phyloP scores from a whole-genome alignment of 2,888 invertebrate genomes.

The Prionchulus punctatus region DNA sequence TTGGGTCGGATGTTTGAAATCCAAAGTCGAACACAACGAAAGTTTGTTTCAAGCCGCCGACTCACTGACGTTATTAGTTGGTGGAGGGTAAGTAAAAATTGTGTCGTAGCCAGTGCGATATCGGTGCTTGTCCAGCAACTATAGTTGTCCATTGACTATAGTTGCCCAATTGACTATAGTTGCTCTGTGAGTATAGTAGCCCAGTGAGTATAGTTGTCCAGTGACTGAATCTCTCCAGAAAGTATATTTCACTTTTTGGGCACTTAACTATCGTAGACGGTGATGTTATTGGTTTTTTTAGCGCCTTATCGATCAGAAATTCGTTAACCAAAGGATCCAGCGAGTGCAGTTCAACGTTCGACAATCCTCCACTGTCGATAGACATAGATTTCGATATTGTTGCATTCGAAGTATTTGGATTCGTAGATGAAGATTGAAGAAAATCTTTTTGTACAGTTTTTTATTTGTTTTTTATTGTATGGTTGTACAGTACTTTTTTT shows the following conservation, averaged over 20 bases:
- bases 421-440: slow-evolving; percentile 13
- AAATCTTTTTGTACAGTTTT: no score
- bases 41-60: slow-evolving; percentile 7
- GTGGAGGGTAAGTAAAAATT: slow-evolving; percentile 7
- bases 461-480: no score
- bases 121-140: not conserved
- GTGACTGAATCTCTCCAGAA: not conserved
- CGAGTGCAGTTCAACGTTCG: slow-evolving; percentile 1
- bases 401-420: slow-evolving; percentile 7
- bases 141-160: not conserved
- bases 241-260: not conserved
- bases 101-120: not conserved
- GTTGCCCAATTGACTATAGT: not conserved
- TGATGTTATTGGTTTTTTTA: not conserved
- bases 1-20: not conserved
- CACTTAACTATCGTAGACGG: slow-evolving; percentile 5
- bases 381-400: not conserved
- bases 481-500: no score
- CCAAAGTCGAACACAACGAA: not conserved
- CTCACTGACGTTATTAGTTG: not conserved
- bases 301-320: not conserved
- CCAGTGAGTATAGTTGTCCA: no score
- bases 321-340: not conserved
- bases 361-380: slow-evolving; percentile 3
- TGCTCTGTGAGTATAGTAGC: not conserved